phyloP scores from a whole-genome alignment of 2,888 invertebrate genomes.

The Aphrophora alni region DNA sequence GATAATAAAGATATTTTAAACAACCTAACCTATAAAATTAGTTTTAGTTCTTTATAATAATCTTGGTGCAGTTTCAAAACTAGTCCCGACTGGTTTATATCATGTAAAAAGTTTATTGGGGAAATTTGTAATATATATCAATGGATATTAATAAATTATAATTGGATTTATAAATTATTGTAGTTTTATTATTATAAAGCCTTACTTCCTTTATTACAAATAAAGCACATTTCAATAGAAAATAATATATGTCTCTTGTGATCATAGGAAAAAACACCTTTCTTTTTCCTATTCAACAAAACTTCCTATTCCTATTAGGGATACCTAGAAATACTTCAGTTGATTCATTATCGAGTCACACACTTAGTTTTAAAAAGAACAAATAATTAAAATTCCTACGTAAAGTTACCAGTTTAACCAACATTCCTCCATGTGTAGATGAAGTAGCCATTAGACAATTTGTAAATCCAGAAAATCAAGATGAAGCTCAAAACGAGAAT shows the following conservation, averaged over 20 bases:
- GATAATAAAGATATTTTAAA: neutral
- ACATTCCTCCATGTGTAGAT: slow-evolving; percentile 18
- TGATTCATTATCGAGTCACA: slow-evolving; percentile 36
- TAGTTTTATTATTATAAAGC: neutral
- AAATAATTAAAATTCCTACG: neutral
- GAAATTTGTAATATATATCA: slow-evolving; percentile 2
- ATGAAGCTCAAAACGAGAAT: neutral
- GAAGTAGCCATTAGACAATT: slow-evolving; percentile 9
- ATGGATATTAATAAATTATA: slow-evolving; percentile 5
- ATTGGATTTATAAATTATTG: neutral
- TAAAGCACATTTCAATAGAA: too few species aligned
- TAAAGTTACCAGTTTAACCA: slow-evolving; percentile 27
- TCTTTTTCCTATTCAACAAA: too few species aligned
- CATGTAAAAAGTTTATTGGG: neutral
- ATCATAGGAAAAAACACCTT: too few species aligned
- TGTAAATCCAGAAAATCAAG: slow-evolving; percentile 16
- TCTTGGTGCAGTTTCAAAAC: neutral
- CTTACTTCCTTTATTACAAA: too few species aligned
- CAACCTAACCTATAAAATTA: neutral
- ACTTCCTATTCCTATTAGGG: too few species aligned
- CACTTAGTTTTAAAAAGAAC: slow-evolving; percentile 24
- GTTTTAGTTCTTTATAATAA: neutral
- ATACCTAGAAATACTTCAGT: slow-evolving; percentile 39
- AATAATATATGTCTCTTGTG: too few species aligned
- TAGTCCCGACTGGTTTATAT: neutral